Conservation (phyloP, 2,113 vertebrate species). For the Aphyosemion australe region DNA sequence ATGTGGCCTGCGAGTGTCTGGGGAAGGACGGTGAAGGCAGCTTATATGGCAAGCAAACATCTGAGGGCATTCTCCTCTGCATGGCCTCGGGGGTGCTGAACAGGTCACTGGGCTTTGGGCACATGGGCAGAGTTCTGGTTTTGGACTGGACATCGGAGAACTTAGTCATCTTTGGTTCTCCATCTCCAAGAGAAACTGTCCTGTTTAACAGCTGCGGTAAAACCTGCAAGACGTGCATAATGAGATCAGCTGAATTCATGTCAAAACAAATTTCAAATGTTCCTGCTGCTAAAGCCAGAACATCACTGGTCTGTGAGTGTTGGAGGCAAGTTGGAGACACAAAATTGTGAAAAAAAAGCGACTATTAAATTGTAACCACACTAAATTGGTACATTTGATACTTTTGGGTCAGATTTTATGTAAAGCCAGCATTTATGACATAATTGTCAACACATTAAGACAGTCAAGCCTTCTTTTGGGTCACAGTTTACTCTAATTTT, state of each 20-base stretch:
- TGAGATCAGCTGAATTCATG: neutral
- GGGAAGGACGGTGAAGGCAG: conserved; percentile 5
- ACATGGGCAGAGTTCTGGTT: conserved; percentile 67
- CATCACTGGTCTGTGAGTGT: too few species aligned
- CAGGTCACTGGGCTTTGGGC: conserved; percentile 61
- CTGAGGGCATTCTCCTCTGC: conserved; percentile 7
- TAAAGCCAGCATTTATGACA: too few species aligned
- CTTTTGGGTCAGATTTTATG: too few species aligned
- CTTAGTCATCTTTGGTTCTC: conserved; percentile 13
- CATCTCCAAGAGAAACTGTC: conserved; percentile 21
- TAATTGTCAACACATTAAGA: too few species aligned
- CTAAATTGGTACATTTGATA: too few species aligned
- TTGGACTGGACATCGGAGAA: conserved; percentile 57
- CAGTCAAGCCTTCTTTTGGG: too few species aligned
- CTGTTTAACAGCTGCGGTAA: conserved; percentile 31
- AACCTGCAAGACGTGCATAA: conserved; percentile 1
- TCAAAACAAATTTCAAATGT: too few species aligned
- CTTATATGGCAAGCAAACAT: neutral
- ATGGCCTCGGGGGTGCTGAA: conserved; percentile 11
- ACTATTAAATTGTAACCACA: too few species aligned
- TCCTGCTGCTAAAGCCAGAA: too few species aligned
- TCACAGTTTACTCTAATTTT: too few species aligned
- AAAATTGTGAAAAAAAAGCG: neutral
- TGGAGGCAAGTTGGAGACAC: too few species aligned
- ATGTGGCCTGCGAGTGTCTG: conserved; percentile 9